phyloP scores from a whole-genome alignment of 2,888 invertebrate genomes.

The Minunthozetes semirufus region DNA sequence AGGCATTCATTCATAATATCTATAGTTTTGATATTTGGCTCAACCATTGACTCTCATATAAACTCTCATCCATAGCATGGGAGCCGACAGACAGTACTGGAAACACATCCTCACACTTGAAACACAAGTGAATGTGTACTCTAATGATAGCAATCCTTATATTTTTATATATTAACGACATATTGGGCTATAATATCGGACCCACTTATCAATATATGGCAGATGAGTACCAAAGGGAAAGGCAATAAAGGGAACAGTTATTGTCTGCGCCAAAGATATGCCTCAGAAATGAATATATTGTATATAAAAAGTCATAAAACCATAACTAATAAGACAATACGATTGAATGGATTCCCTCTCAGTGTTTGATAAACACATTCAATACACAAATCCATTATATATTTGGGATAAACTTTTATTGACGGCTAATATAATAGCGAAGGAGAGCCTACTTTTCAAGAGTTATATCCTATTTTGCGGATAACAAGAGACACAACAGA shows the following conservation, averaged over 20 bases:
- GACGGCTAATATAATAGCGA: too few species aligned
- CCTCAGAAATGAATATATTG: neutral
- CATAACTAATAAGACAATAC: constrained; percentile 29
- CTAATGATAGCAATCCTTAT: constrained; percentile 24
- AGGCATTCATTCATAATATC: constrained; percentile 2
- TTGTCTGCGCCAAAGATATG: neutral
- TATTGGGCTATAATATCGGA: neutral
- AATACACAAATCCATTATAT: neutral
- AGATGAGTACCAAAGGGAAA: constrained; percentile 13
- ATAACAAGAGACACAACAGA: neutral
- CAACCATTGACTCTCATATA: too few species aligned
- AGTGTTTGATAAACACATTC: neutral
- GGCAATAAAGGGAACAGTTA: neutral
- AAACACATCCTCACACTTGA: neutral
- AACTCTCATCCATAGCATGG: too few species aligned
- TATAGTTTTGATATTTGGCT: too few species aligned
- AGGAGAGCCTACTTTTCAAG: too few species aligned
- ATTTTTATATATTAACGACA: neutral
- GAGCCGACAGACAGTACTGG: too few species aligned
- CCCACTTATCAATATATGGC: constrained; percentile 7
- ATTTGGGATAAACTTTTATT: neutral
- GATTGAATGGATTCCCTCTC: neutral
- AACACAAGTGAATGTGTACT: constrained; percentile 10
- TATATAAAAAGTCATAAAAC: constrained; percentile 23
- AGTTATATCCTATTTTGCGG: too few species aligned